A percentile compares a stretch with the other conserved stretches of the same genome.
Conservation (phyloP, 2,888 invertebrate genomes). For the Chorisops tibialis region DNA sequence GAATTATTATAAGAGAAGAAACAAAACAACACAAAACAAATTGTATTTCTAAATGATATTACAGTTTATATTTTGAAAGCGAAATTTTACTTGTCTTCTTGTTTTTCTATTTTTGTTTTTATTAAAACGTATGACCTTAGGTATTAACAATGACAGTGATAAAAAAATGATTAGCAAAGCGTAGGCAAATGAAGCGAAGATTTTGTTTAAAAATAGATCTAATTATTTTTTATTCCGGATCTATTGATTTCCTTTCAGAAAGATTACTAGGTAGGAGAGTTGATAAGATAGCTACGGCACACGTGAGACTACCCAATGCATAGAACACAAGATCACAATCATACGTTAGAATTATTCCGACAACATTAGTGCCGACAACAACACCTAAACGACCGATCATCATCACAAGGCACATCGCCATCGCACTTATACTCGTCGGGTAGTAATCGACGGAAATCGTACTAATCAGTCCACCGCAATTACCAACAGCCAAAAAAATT, state of each 20-base stretch:
- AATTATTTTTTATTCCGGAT: neutral
- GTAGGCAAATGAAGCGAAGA: no score
- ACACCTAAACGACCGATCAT: slow-evolving; percentile 49
- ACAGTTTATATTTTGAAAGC: no score
- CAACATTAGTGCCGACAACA: slow-evolving; percentile 44
- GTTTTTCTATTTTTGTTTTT: no score
- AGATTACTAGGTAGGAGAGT: slow-evolving; percentile 16
- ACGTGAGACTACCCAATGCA: slow-evolving; percentile 35
- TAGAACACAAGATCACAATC: slow-evolving; percentile 42
- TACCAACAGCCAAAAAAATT: slow-evolving; percentile 57
- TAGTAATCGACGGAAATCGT: slow-evolving; percentile 60
- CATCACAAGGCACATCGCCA: slow-evolving; percentile 50
- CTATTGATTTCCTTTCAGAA: neutral
- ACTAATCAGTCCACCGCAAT: slow-evolving; percentile 58
- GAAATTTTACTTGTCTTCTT: no score
- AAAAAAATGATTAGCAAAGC: no score
- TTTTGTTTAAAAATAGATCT: no score
- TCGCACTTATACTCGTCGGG: slow-evolving; percentile 56
- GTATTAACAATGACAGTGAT: no score
- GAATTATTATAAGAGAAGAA: no score
- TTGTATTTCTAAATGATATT: no score
- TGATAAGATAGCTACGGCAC: slow-evolving; percentile 34
- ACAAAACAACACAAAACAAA: no score
- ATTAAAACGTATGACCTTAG: no score
- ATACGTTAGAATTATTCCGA: slow-evolving; percentile 41